phyloP scores from a whole-genome alignment of 2,113 vertebrate genomes.

The Equus quagga region DNA sequence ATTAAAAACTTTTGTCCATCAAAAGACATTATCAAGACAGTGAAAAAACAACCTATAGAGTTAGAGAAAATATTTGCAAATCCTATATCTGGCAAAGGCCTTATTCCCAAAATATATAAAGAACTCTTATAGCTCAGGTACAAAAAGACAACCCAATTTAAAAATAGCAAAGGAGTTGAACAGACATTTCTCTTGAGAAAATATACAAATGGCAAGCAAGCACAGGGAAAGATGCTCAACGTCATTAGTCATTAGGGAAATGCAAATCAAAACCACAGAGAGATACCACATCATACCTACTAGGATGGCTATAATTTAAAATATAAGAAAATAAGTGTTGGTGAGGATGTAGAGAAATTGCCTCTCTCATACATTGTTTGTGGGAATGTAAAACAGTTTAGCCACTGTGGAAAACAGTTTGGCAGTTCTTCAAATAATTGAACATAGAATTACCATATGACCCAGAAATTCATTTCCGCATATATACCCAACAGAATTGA shows the following conservation, averaged over 20 bases:
- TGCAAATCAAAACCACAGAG: background rate
- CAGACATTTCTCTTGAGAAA: background rate
- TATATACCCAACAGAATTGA: background rate
- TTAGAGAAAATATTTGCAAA: background rate
- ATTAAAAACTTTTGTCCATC: background rate
- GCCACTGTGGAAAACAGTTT: background rate
- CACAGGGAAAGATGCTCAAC: background rate
- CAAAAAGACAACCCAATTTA: background rate
- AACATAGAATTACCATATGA: background rate
- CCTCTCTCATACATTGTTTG: background rate
- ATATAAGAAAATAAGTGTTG: background rate
- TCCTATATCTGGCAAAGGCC: background rate
- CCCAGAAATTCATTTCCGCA: background rate
- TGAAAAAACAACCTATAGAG: background rate
- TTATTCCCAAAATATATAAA: background rate
- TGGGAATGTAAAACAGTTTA: background rate
- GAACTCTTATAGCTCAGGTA: background rate
- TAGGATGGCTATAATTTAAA: background rate
- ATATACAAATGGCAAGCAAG: background rate
- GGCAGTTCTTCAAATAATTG: background rate
- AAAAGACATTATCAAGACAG: background rate
- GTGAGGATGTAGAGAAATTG: background rate
- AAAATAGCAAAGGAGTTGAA: background rate
- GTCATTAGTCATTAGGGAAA: background rate
- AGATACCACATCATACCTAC: background rate